Percentiles rank a stretch among this genome's conserved stretches.
These are phyloP conservation scores for Pan troglodytes DNA, from an alignment of 2,113 vertebrate genomes.

Conservation along the genomic window NHGRI_mPanTro3-v2.1_pri NC_072414.2:61291501-61292000, in stretches of 20 bases:
- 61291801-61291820: neutral
- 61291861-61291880: neutral
- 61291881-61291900: neutral
- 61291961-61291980: neutral
- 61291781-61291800: neutral
- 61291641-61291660: neutral
- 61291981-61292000: neutral
- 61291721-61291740: neutral
- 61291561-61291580: neutral
- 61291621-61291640: neutral
- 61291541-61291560: neutral
- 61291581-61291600: neutral
- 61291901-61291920: neutral
- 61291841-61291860: too few species aligned
- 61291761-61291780: neutral
- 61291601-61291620: neutral
- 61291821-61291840: neutral
- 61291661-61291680: neutral
- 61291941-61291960: neutral
- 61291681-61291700: neutral
- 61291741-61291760: neutral
- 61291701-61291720: neutral
- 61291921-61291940: neutral
- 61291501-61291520: neutral
- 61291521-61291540: neutral